Percentiles rank a stretch among this genome's conserved stretches.
Conservation (phyloP, 1,140 invertebrate species). For the Mylabris phalerata region DNA sequence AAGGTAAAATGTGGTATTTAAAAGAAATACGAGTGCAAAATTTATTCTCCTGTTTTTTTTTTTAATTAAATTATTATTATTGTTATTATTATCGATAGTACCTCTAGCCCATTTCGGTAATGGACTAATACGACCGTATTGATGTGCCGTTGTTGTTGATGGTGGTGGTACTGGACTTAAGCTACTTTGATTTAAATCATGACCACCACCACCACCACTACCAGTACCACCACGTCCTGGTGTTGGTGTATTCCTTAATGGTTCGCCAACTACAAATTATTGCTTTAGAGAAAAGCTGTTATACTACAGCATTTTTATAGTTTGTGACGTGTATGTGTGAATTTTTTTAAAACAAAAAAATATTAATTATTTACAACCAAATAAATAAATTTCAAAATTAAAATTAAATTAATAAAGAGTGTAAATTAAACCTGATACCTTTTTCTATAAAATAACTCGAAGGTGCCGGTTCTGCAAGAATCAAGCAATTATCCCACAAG, state of each 20-base stretch:
- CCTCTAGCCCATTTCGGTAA: constrained; percentile 53
- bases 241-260: constrained; percentile 48
- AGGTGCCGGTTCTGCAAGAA: constrained; percentile 28
- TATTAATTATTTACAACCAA: neutral
- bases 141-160: constrained; percentile 36
- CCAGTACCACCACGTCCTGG: constrained; percentile 28
- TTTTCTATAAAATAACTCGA: constrained; percentile 37
- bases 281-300: constrained; percentile 13
- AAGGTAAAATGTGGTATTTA: too few relatives aligned
- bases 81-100: constrained; percentile 27
- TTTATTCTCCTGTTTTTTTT: too few relatives aligned
- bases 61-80: too few relatives aligned
- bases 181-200: too few relatives aligned
- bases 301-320: constrained; percentile 9
- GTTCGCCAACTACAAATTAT: constrained; percentile 46
- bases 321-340: neutral
- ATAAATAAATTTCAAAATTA: neutral
- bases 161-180: too few relatives aligned
- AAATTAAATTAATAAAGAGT: neutral
- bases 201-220: constrained; percentile 36
- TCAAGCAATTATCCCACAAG: neutral
- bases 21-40: too few relatives aligned
- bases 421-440: constrained; percentile 28
- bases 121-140: constrained; percentile 46
- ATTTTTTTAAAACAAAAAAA: constrained; percentile 4